A percentile compares a stretch with the other conserved stretches of the same genome.
phyloP scores from a whole-genome alignment of 2,113 vertebrate species.

The Platichthys stellatus region DNA sequence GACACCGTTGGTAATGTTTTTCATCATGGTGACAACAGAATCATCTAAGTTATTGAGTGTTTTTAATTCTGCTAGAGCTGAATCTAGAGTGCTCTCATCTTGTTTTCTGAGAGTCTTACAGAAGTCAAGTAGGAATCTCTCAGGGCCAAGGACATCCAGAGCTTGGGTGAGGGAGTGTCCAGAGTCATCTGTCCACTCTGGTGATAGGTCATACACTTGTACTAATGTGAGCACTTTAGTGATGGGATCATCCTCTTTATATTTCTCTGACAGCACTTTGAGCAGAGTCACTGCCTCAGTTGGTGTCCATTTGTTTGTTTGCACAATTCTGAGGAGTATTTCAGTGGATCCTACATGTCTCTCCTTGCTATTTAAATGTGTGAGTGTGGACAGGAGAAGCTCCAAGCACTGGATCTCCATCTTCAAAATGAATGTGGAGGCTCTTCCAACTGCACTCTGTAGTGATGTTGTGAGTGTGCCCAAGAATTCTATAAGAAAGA shows the following conservation, averaged over 20 bases:
- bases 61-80: no score
- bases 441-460: neutral
- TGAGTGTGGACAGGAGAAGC: constrained; percentile 22
- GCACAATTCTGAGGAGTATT: constrained; percentile 13
- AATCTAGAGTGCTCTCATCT: no score
- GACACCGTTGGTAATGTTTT: no score
- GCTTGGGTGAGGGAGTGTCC: neutral
- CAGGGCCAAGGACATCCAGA: neutral
- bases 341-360: neutral
- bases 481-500: no score
- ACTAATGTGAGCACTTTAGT: constrained; percentile 6
- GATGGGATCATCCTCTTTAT: no score
- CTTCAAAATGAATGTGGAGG: constrained; percentile 16
- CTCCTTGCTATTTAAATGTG: constrained; percentile 8
- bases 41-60: no score
- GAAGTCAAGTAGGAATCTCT: no score
- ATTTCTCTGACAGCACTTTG: constrained; percentile 26
- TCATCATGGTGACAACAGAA: no score
- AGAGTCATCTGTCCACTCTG: constrained; percentile 6
- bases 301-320: constrained; percentile 21
- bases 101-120: no score
- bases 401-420: constrained; percentile 37
- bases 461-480: constrained; percentile 26
- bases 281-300: constrained; percentile 7
- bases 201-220: neutral